phyloP scores from a whole-genome alignment of 2,888 invertebrate genomes.

The Parelbella ahira region DNA sequence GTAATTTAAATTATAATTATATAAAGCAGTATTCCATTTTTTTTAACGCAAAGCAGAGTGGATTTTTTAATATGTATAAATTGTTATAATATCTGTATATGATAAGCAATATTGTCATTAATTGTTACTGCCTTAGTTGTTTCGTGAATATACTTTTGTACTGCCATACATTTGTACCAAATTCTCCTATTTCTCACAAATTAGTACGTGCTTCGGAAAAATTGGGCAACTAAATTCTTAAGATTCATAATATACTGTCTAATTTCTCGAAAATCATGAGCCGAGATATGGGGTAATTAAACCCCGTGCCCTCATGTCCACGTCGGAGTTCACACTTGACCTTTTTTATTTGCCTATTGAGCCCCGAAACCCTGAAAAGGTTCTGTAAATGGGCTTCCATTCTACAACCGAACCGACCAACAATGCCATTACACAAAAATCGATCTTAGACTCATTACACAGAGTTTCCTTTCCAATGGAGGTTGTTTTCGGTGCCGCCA shows the following conservation, averaged over 20 bases:
- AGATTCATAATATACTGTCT: conserved; percentile 11
- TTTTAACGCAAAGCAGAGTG: too few species aligned
- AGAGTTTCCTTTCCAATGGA: conserved; percentile 8
- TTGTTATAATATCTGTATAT: too few species aligned
- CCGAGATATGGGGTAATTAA: conserved; percentile 18
- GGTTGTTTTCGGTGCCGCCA: not conserved
- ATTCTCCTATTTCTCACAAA: too few species aligned
- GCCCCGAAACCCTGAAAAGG: conserved; percentile 31
- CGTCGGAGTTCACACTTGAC: conserved; percentile 21
- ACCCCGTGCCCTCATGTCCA: conserved; percentile 15
- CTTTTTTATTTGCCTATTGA: conserved; percentile 31
- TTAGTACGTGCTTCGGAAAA: too few species aligned
- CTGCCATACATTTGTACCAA: too few species aligned
- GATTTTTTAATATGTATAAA: too few species aligned
- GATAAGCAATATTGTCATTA: too few species aligned
- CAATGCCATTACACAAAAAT: conserved; percentile 16
- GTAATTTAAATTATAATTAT: too few species aligned
- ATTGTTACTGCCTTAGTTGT: too few species aligned
- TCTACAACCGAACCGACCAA: conserved; percentile 22
- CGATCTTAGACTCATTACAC: conserved; percentile 6
- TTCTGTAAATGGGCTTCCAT: conserved; percentile 28
- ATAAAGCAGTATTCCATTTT: too few species aligned
- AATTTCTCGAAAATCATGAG: conserved; percentile 18
- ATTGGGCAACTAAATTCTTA: too few species aligned
- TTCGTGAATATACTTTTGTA: too few species aligned